phyloP scores from a whole-genome alignment of 2,113 vertebrate genomes.

The Mastomys coucha region DNA sequence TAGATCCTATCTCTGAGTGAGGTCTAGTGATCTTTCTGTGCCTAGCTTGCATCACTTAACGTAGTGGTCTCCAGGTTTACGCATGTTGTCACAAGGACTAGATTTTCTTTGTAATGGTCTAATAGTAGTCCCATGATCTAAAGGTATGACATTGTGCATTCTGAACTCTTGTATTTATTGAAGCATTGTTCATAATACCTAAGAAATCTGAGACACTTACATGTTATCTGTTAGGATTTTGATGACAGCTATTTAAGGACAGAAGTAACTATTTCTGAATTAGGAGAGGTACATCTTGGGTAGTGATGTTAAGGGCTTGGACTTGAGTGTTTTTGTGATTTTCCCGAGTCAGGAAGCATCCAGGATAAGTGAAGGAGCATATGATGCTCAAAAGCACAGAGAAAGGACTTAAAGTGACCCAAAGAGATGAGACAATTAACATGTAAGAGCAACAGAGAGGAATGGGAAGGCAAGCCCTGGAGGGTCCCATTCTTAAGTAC shows the following conservation, averaged over 20 bases:
- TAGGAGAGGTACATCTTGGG: not conserved
- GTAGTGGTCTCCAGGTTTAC: not conserved
- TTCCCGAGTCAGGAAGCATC: not conserved
- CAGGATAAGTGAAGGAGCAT: not conserved
- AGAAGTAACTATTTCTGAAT: not conserved
- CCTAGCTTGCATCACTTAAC: not conserved
- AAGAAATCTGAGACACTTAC: not conserved
- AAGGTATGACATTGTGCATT: not conserved
- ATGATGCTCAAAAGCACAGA: not conserved
- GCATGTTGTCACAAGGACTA: not conserved
- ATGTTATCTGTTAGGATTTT: not conserved
- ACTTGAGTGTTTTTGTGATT: not conserved
- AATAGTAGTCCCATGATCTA: not conserved
- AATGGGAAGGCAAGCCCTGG: not conserved
- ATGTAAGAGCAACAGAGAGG: not conserved
- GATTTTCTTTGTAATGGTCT: not conserved
- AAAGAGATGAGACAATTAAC: not conserved
- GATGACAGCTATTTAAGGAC: not conserved
- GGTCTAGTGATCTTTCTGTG: not conserved
- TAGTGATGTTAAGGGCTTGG: not conserved
- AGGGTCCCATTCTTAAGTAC: not conserved
- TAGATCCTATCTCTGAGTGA: not conserved
- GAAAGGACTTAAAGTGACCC: not conserved
- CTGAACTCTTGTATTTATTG: not conserved
- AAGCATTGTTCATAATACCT: not conserved